These are phyloP conservation scores for Cantharis rustica DNA, from an alignment of 2,888 invertebrate species.

Conservation along the genomic window DNA sequence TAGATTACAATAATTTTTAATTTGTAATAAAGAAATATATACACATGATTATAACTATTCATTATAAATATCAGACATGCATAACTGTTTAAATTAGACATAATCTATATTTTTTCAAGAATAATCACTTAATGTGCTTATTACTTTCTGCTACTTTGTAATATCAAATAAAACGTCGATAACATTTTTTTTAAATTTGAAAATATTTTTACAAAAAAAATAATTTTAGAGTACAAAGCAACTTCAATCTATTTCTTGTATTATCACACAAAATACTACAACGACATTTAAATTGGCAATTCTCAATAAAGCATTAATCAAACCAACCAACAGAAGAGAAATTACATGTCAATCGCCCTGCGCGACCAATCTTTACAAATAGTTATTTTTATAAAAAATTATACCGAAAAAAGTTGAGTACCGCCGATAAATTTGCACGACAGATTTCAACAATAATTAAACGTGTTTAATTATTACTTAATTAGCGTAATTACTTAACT, in stretches of 20 bases:
- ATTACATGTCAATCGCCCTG: no score
- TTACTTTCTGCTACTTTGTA: background rate
- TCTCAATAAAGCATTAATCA: no score
- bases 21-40: background rate
- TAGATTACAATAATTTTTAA: background rate
- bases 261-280: no score
- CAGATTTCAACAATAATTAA: background rate
- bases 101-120: background rate
- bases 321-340: no score
- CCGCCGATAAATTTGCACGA: background rate
- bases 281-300: no score
- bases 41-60: background rate
- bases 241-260: no score
- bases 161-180: background rate
- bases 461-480: background rate
- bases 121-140: background rate
- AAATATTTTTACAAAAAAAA: no score
- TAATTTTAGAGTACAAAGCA: no score
- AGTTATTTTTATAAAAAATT: background rate
- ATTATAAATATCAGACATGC: background rate
- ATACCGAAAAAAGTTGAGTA: background rate
- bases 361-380: no score
- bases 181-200: background rate
- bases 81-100: no score
- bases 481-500: background rate